Evolutionary conservation across 2,113 vertebrate species (phyloP), one percentile per base, ranked within the genome.

Genomic region (Pterocles burchelli): DNA sequence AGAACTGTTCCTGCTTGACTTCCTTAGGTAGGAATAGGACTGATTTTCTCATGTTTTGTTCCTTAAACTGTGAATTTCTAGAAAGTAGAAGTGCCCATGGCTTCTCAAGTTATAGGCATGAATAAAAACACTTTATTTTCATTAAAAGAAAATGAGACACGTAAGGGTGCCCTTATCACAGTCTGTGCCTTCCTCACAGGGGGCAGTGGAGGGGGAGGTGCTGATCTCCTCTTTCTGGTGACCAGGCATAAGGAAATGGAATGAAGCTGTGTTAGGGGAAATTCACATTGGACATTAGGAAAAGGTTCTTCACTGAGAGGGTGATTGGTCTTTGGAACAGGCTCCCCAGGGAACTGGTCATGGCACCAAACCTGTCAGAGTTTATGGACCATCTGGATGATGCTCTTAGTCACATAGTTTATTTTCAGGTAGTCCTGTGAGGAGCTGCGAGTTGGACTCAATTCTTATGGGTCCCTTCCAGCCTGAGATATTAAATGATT

Each of bases 121-220:
- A 86, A 71, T 59, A 62, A 81, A 83, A 71, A 0, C 0, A 43
- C 59, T 71, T 73, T 34, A 17, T 73, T 62, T 85, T 59, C 9
- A 34, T 78, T 80, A n/a, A 34, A 51, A 70, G 11, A 62, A 81
- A 78, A 71, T 46, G 4, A 66, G 7, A 33, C 31, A 61, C 4
- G 16, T 10, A 48, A 17, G 24, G 10, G 11, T 2, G 1, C 20
- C 36, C 63, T 43, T 26, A 34, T 43, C 3, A 1, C 45, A 20
- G 11, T 26, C 22, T 46, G 24, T 6, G 29, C 2, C 21, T 48
- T 79, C 28, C 18, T 48, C 7, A 41, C 18, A 19, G 24, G 0
- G 2, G 7, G 8, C 7, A 31, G 10, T 2, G 2, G n/a, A 63
- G 7, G 13, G 1, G 29, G 6, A 79, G 43, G 25, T 34, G 13